Base-by-base conservation (phyloP, 2,797 vertebrate genomes). In the Galago senegalensis region DNA sequence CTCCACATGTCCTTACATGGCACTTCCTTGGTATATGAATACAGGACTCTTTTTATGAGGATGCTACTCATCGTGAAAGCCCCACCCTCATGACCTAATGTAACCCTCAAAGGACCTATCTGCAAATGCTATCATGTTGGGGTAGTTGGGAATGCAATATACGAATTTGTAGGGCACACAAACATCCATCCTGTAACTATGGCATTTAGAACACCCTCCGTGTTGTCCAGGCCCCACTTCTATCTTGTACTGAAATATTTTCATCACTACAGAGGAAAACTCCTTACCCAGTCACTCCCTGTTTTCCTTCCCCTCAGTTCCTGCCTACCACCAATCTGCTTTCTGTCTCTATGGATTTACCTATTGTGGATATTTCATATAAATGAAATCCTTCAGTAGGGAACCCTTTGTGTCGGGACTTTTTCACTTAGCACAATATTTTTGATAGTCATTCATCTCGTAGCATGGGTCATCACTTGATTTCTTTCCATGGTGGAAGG, bases 401-500 rank as follows among this genome's bases (percentile, higher is more conserved):
- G 76, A 56, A 43, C 61, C 29, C 43, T 67, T 79, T 34, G 11
- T 49, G 20, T 37, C 43, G 3, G 31, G 17, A 69, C 84, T 91
- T 37, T 86, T 85, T 40, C 14, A 69, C 77, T n/a, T 69, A 17
- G 23, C 40, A 1, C 17, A 31, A 2, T 73, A 34, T 27, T 87
- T 86, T 65, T 94, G 63, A 82, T 56, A 88, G 79, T 86, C 53
- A 27, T 53, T 29, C n/a, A 31, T 16, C 4, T 7, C 37, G 8
- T 69, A 49, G 61, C 53, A 23, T 65, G 29, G 25, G n/a, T 60
- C 76, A 67, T 34, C 70, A 34, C 56, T 37, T 88, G 73, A 65
- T 43, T 76, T 53, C 34, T 70, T 93, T 96, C 27, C 76, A 34
- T 82, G 60, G 29, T 21, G 12, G 67, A 89, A 61, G 89, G n/a